phyloP scores from a whole-genome alignment of 2,888 invertebrate genomes.

The Watsonalla cultraria region DNA sequence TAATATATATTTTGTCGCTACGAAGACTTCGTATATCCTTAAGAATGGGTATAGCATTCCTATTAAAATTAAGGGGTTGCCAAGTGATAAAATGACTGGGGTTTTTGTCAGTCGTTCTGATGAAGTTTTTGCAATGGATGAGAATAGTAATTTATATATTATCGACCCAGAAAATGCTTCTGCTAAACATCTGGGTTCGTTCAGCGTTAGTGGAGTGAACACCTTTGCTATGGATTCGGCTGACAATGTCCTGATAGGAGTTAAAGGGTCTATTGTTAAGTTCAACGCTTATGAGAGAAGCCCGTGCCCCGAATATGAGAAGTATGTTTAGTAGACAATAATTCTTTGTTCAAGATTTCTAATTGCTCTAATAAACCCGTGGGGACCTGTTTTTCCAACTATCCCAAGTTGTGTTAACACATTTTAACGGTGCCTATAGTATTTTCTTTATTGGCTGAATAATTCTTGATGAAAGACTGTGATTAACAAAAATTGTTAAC shows the following conservation, averaged over 20 bases:
- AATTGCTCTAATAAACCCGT: constrained; percentile 4
- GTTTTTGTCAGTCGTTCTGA: constrained; percentile 61
- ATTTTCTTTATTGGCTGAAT: no score
- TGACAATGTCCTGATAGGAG: constrained; percentile 61
- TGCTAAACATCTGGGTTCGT: constrained; percentile 51
- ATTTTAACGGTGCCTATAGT: no score
- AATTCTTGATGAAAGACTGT: no score
- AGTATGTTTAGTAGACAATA: constrained; percentile 26
- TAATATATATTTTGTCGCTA: constrained; percentile 64
- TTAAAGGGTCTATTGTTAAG: constrained; percentile 54
- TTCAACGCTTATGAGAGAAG: constrained; percentile 51
- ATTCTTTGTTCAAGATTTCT: constrained; percentile 1
- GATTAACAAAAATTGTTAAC: no score
- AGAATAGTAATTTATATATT: constrained; percentile 54
- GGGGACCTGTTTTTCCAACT: no score
- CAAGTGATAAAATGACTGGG: constrained; percentile 59
- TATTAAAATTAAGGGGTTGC: constrained; percentile 59
- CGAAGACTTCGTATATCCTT: constrained; percentile 59
- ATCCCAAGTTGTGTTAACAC: no score
- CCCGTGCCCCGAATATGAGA: constrained; percentile 43
- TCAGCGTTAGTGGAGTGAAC: constrained; percentile 55
- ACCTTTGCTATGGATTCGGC: constrained; percentile 63
- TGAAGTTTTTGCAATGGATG: constrained; percentile 65
- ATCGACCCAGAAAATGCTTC: constrained; percentile 51
- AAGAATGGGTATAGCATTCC: constrained; percentile 48